These are phyloP conservation scores for Cotesia vestalis DNA, from an alignment of 1,140 invertebrate species.

Conservation along the genomic window DNA sequence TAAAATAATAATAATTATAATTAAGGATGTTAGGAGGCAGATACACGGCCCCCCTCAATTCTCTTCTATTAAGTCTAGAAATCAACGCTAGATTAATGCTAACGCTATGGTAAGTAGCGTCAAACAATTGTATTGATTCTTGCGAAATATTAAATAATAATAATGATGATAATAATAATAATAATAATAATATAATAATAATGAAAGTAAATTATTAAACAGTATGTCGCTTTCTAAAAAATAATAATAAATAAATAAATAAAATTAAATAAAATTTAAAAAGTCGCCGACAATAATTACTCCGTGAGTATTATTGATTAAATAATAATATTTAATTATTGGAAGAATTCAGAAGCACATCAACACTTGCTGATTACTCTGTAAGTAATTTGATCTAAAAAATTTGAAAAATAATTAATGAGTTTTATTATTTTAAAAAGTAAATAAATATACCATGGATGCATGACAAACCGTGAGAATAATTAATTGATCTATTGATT, in stretches of 20 bases:
- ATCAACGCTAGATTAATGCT: background rate
- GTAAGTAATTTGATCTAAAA: constrained; percentile 7
- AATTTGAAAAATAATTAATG: background rate
- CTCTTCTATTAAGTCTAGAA: constrained; percentile 20
- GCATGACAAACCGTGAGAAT: background rate
- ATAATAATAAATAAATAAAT: background rate
- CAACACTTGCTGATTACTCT: constrained; percentile 11
- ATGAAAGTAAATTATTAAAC: too few species aligned
- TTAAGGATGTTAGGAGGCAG: constrained; percentile 28
- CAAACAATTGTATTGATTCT: constrained; percentile 46
- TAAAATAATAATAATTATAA: constrained; percentile 6
- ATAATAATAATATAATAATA: background rate
- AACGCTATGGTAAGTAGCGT: constrained; percentile 61
- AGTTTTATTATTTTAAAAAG: background rate
- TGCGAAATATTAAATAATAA: constrained; percentile 20
- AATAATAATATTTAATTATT: background rate
- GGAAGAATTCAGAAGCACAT: background rate
- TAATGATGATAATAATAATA: background rate
- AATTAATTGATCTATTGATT: background rate
- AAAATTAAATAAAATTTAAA: background rate
- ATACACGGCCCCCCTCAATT: constrained; percentile 23
- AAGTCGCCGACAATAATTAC: background rate
- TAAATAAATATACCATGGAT: background rate
- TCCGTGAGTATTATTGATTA: constrained; percentile 18
- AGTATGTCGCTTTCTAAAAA: too few species aligned